phyloP scores from a whole-genome alignment of 1,140 invertebrate species.

The Branchinecta lindahli region DNA sequence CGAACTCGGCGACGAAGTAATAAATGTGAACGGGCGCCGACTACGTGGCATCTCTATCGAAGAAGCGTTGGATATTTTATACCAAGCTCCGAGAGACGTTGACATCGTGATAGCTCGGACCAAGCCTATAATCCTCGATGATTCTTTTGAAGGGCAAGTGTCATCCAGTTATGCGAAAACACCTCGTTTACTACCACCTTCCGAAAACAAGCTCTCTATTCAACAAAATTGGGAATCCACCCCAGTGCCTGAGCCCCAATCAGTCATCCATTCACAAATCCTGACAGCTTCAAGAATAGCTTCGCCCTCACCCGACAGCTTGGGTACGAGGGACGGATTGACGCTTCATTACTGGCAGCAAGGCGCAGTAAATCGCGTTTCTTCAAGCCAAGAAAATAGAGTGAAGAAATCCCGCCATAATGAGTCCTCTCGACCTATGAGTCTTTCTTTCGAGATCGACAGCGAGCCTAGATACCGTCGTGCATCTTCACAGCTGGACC shows the following conservation, averaged over 20 bases:
- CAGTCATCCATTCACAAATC: constrained; percentile 3
- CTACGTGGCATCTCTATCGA: constrained; percentile 56
- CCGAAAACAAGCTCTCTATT: not conserved
- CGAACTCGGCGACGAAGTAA: constrained; percentile 62
- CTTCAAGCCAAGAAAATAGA: not conserved
- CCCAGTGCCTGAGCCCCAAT: not conserved
- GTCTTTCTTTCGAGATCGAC: not conserved
- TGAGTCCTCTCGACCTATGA: not conserved
- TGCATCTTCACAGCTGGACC: not conserved
- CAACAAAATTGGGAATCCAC: not conserved
- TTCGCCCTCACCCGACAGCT: not conserved
- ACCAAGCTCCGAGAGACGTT: constrained; percentile 43
- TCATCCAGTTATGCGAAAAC: not conserved
- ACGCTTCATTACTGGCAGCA: no score
- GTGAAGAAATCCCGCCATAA: not conserved
- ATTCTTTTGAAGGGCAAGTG: constrained; percentile 3
- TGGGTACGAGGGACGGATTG: no score
- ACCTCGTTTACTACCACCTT: not conserved
- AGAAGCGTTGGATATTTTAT: constrained; percentile 52
- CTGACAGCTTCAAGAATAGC: not conserved
- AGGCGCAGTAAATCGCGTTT: not conserved
- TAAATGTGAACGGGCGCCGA: constrained; percentile 66
- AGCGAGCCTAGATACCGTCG: not conserved
- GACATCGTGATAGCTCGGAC: constrained; percentile 46
- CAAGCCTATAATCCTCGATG: constrained; percentile 13